Base-by-base conservation (phyloP, 2,888 invertebrate genomes). In the Drosophila suboccidentalis region DNA sequence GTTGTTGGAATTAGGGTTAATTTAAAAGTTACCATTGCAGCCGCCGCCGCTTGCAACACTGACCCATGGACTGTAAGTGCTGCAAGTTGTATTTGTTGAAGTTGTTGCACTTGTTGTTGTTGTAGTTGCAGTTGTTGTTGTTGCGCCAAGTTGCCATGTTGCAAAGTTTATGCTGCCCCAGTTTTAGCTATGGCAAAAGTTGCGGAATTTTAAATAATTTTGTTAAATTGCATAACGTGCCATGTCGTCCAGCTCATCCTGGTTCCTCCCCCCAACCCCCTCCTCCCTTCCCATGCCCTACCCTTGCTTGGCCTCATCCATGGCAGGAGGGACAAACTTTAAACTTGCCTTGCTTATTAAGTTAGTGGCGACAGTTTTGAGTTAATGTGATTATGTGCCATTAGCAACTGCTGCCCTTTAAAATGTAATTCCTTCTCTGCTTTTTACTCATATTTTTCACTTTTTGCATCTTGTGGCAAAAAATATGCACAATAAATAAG, bases 1-100 rank as follows among this genome's bases (percentile, higher is more conserved):
- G 61, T 68, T 76, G 82, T 49, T 76, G 79, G 89, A 75, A 86
- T 90, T 86, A 90, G 89, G 90, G 86, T 90, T 88, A 90, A 87
- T 90, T 90, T 90, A 90, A 86, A 86, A 90, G 86, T 87, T 90
- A 64, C 80, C 73, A 73, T 61, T 82, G 74, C 64, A 26, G 26
- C 26, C 26, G 61, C 38, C 44, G 59, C 57, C 62, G 41, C 82
- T 67, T 64, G 41, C 82, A 74, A 74, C 68, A 70, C 87, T 87
- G 90, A 88, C 89, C 89, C 89, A 71, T 57, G 73, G 73, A 67
- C 69, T 69, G 38, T 49, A 26, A 46, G 54, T 55, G 68, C 49
- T 55, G 68, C 43, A 65, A 76, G 49, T 57, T 64, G 71, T 60
- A 53, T 43, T 41, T 75, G 71, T 50, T 75, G 71, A 44, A 38